phyloP scores from a whole-genome alignment of 2,797 vertebrate species.

The Naso thynnoides region DNA sequence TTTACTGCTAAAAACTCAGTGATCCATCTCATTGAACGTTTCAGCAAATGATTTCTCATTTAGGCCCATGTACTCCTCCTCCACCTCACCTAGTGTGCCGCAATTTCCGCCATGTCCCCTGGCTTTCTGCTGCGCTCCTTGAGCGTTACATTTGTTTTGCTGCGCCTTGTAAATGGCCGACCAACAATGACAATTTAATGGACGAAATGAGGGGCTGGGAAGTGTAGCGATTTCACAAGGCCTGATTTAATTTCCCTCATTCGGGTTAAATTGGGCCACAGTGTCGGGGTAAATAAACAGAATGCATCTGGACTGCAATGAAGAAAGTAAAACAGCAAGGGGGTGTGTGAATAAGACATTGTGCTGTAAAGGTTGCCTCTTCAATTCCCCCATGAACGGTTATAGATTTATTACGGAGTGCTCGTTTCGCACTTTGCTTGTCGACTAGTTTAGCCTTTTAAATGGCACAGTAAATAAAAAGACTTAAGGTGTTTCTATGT shows the following conservation, averaged over 20 bases:
- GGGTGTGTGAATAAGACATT: slow-evolving; percentile 58
- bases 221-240: slow-evolving; percentile 70
- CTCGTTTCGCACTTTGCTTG: slow-evolving; percentile 55
- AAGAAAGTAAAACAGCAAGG: slow-evolving; percentile 38
- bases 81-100: neutral
- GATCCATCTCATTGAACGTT: slow-evolving; percentile 38
- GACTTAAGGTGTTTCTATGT: slow-evolving; percentile 34
- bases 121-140: slow-evolving; percentile 31
- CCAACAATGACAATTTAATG: slow-evolving; percentile 79
- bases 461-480: slow-evolving; percentile 59
- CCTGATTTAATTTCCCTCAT: slow-evolving; percentile 77
- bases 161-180: slow-evolving; percentile 57
- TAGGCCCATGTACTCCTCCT: neutral
- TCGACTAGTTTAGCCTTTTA: slow-evolving; percentile 47
- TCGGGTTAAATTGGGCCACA: slow-evolving; percentile 67
- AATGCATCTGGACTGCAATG: slow-evolving; percentile 65
- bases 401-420: slow-evolving; percentile 59
- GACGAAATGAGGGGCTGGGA: slow-evolving; percentile 51
- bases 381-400: slow-evolving; percentile 46
- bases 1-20: slow-evolving; percentile 14
- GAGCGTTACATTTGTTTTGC: slow-evolving; percentile 66
- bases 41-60: slow-evolving; percentile 39
- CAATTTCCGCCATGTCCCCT: slow-evolving; percentile 43
- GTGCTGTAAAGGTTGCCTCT: slow-evolving; percentile 47
- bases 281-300: slow-evolving; percentile 73